phyloP scores from a whole-genome alignment of 2,888 invertebrate species.

The Drosophila anomalata region DNA sequence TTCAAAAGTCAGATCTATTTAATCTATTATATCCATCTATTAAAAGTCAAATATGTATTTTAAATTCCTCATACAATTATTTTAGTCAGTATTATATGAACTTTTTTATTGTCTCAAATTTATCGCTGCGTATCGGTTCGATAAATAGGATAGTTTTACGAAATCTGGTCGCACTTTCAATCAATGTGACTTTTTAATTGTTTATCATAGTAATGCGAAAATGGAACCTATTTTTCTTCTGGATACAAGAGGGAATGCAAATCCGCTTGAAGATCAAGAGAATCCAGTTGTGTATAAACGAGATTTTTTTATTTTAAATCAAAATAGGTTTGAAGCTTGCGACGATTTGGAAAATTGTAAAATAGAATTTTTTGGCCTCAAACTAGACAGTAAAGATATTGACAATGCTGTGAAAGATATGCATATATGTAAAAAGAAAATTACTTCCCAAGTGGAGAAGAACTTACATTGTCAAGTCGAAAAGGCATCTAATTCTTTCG shows the following conservation, averaged over 20 bases:
- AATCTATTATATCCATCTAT: too few relatives aligned
- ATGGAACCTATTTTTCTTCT: not conserved
- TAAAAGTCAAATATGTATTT: too few relatives aligned
- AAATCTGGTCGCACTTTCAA: not conserved
- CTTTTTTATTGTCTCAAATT: not conserved
- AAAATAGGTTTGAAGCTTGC: not conserved
- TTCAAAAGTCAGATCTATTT: too few relatives aligned
- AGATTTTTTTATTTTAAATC: not conserved
- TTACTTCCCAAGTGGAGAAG: conserved; percentile 46
- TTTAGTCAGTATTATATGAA: too few relatives aligned
- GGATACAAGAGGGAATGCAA: not conserved
- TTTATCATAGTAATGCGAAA: not conserved
- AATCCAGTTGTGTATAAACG: not conserved
- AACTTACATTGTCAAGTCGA: conserved; percentile 44
- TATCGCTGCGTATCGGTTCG: not conserved
- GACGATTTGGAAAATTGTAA: conserved; percentile 30
- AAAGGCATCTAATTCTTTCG: conserved; percentile 16
- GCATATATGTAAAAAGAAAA: conserved; percentile 39
- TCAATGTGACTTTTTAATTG: not conserved
- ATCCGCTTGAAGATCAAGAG: not conserved
- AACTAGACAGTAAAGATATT: conserved; percentile 48
- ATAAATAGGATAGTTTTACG: not conserved
- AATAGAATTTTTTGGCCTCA: conserved; percentile 68
- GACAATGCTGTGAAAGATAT: conserved; percentile 64
- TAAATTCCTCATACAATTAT: too few relatives aligned